Percentiles rank a stretch among this genome's conserved stretches.
These are phyloP conservation scores for Cantharis lateralis DNA, from an alignment of 2,888 invertebrate species.

Conservation along the genomic window DNA sequence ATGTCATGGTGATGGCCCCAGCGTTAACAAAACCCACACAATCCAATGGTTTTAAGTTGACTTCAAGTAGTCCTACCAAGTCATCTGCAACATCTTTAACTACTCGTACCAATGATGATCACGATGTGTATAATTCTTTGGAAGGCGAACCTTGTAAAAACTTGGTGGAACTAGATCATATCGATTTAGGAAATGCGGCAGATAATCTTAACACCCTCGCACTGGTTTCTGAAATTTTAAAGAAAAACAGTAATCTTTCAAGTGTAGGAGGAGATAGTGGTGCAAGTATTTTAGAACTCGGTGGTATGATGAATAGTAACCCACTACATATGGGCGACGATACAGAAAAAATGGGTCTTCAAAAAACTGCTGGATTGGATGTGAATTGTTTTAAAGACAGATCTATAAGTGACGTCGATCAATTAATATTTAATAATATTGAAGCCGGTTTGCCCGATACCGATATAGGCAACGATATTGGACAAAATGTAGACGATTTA, in stretches of 20 bases:
- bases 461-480: slow-evolving; percentile 41
- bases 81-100: slow-evolving; percentile 45
- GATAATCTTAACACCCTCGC: slow-evolving; percentile 46
- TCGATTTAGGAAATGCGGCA: slow-evolving; percentile 34
- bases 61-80: slow-evolving; percentile 47
- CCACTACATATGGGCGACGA: slow-evolving; percentile 64
- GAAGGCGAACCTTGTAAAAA: slow-evolving; percentile 22
- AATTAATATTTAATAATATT: slow-evolving; percentile 64
- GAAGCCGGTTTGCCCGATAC: slow-evolving; percentile 47
- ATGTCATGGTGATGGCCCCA: slow-evolving; percentile 89
- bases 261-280: slow-evolving; percentile 46
- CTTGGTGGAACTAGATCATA: slow-evolving; percentile 1
- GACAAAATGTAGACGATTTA: slow-evolving; percentile 66
- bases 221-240: slow-evolving; percentile 44
- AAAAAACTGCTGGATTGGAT: slow-evolving; percentile 61
- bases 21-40: slow-evolving; percentile 80
- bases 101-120: slow-evolving; percentile 17
- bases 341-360: slow-evolving; percentile 56
- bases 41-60: slow-evolving; percentile 57
- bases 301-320: slow-evolving; percentile 58
- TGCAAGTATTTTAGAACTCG: slow-evolving; percentile 27
- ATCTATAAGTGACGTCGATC: slow-evolving; percentile 63
- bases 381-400: slow-evolving; percentile 61
- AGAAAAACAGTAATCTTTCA: slow-evolving; percentile 37
- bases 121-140: slow-evolving; percentile 15